Percentiles rank a stretch among this genome's conserved stretches.
These are phyloP conservation scores for Ptiloglossa arizonensis DNA, from an alignment of 1,140 invertebrate genomes.

Conservation along the genomic window DNA sequence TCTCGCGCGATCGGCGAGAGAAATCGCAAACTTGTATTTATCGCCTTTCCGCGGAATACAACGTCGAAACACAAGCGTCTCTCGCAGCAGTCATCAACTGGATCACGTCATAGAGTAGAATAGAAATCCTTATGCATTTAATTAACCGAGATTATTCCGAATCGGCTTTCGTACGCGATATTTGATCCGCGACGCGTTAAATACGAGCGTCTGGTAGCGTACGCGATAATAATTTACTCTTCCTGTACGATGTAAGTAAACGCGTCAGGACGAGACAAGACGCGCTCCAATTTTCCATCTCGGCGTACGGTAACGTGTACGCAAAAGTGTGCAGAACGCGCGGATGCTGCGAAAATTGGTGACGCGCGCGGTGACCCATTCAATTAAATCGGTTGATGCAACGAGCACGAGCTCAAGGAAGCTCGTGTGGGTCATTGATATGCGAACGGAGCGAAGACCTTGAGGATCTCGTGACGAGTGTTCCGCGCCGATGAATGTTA, in stretches of 20 bases:
- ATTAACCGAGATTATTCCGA: slow-evolving; percentile 26
- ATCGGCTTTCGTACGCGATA: not conserved
- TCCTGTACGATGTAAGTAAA: too few relatives aligned
- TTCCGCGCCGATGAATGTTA: slow-evolving; percentile 26
- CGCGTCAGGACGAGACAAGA: too few relatives aligned
- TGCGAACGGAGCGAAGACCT: slow-evolving; percentile 32
- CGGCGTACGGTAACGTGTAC: not conserved
- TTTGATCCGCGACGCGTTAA: slow-evolving; percentile 1
- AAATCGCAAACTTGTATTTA: not conserved
- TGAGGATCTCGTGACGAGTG: slow-evolving; percentile 22
- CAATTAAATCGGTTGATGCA: slow-evolving; percentile 38
- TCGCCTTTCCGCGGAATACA: not conserved
- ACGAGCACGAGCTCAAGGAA: slow-evolving; percentile 22
- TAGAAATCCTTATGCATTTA: slow-evolving; percentile 22
- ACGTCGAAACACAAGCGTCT: not conserved
- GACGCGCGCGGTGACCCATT: slow-evolving; percentile 34
- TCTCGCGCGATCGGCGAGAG: too few relatives aligned
- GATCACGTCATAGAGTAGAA: slow-evolving; percentile 14
- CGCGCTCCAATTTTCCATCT: not conserved
- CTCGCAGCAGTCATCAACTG: not conserved
- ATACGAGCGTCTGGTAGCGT: too few relatives aligned
- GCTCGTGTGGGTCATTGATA: slow-evolving; percentile 49
- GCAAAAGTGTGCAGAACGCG: not conserved
- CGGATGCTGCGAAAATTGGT: slow-evolving; percentile 30
- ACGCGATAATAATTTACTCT: too few relatives aligned